phyloP scores from a whole-genome alignment of 2,888 invertebrate species.

The Marasmarcha lunaedactyla region DNA sequence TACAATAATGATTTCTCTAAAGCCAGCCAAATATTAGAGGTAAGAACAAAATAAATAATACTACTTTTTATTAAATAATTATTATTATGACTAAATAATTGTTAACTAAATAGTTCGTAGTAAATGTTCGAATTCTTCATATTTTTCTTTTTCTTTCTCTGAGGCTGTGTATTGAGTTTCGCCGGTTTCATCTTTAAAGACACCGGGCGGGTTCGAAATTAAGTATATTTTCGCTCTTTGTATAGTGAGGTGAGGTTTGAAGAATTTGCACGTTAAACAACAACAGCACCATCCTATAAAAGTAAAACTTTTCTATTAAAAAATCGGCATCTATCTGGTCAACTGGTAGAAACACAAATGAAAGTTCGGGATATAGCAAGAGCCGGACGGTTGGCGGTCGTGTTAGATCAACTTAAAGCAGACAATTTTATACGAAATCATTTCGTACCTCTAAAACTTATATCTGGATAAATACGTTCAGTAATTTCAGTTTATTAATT shows the following conservation, averaged over 20 bases:
- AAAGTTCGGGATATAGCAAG: too few species aligned
- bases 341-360: too few species aligned
- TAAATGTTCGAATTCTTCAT: slow-evolving; percentile 66
- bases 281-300: slow-evolving; percentile 74
- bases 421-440: too few species aligned
- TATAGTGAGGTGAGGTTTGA: slow-evolving; percentile 66
- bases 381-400: not conserved
- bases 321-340: too few species aligned
- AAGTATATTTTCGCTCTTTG: slow-evolving; percentile 66
- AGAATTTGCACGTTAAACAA: slow-evolving; percentile 68
- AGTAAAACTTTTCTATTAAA: too few species aligned
- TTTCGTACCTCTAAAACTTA: too few species aligned
- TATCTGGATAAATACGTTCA: too few species aligned
- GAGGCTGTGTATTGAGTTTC: slow-evolving; percentile 62
- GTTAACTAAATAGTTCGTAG: slow-evolving; percentile 52
- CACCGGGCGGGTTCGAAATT: slow-evolving; percentile 68
- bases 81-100: slow-evolving; percentile 1
- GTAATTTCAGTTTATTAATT: too few species aligned
- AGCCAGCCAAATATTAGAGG: slow-evolving; percentile 85
- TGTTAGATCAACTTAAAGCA: too few species aligned
- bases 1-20: slow-evolving; percentile 79
- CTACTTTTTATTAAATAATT: slow-evolving; percentile 14
- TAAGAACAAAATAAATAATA: slow-evolving; percentile 84
- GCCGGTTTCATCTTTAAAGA: slow-evolving; percentile 35
- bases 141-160: slow-evolving; percentile 65